A percentile compares a stretch with the other conserved stretches of the same genome.
Evolutionary conservation across 2,797 vertebrate species (phyloP).

Genomic region (Labroides dimidiatus): DNA sequence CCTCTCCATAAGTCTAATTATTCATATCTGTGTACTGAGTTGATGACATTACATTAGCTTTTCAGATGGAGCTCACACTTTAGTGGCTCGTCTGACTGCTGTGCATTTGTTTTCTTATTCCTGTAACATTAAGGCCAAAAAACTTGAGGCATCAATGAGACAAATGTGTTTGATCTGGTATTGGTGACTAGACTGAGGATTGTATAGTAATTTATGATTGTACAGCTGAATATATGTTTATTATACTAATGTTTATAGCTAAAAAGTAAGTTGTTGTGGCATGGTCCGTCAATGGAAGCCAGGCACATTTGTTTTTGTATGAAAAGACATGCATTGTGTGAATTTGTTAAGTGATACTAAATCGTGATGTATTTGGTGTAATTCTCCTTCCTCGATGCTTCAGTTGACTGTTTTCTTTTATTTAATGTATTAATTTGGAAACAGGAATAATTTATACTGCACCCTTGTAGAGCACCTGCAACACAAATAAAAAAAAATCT

Average conservation of each 20-base stretch:
- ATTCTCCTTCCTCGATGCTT: constrained; percentile 63
- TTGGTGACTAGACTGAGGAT: constrained; percentile 63
- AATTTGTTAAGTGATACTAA: constrained; percentile 53
- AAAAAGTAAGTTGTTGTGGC: constrained; percentile 39
- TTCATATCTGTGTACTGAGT: neutral
- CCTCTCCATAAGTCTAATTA: neutral
- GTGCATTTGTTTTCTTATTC: constrained; percentile 1
- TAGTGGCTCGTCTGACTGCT: neutral
- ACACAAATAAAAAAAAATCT: constrained; percentile 80
- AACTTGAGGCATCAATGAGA: constrained; percentile 10
- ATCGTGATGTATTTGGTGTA: constrained; percentile 65
- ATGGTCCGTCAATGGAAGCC: constrained; percentile 28
- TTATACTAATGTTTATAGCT: constrained; percentile 40
- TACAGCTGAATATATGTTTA: constrained; percentile 63
- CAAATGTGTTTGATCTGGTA: constrained; percentile 34
- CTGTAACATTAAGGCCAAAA: constrained; percentile 1
- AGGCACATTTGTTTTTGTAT: constrained; percentile 66
- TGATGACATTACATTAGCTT: constrained; percentile 1
- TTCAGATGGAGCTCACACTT: neutral
- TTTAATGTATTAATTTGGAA: constrained; percentile 77
- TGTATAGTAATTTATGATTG: constrained; percentile 68
- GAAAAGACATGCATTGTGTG: constrained; percentile 63
- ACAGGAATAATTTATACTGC: constrained; percentile 71
- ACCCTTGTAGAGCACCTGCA: constrained; percentile 85
- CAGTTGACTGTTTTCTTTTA: constrained; percentile 64